Evolutionary conservation across 2,888 invertebrate genomes (phyloP).

Genomic region (Ophion ellenae): DNA sequence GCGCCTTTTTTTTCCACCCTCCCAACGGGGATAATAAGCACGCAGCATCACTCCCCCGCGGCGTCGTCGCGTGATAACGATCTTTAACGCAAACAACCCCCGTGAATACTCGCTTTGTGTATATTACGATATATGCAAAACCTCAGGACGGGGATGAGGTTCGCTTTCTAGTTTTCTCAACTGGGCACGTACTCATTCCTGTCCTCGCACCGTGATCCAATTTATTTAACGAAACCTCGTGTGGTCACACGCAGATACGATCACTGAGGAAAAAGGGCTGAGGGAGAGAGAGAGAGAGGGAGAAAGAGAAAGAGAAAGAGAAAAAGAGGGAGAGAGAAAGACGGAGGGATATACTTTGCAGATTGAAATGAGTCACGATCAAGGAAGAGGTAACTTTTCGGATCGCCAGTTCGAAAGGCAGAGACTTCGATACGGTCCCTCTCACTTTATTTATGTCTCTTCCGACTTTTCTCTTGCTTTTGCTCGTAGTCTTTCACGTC

Average conservation of each 20-base stretch:
- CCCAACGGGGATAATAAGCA: conserved; percentile 60
- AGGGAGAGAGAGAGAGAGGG: background rate
- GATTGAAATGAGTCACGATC: conserved; percentile 61
- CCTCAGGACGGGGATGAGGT: conserved; percentile 1
- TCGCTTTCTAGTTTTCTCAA: conserved; percentile 34
- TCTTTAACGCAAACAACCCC: conserved; percentile 66
- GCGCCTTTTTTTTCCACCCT: conserved; percentile 49
- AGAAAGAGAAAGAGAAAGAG: background rate
- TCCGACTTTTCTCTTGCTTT: background rate
- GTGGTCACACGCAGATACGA: conserved; percentile 40
- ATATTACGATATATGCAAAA: background rate
- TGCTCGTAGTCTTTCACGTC: background rate
- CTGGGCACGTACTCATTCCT: conserved; percentile 50
- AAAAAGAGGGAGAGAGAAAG: background rate
- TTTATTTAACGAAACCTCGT: conserved; percentile 58
- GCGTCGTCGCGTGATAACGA: conserved; percentile 57
- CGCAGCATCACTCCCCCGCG: conserved; percentile 56
- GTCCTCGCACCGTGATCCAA: conserved; percentile 53
- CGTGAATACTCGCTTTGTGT: conserved; percentile 12
- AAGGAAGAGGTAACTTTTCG: conserved; percentile 19
- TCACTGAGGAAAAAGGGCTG: conserved; percentile 5
- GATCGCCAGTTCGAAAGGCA: conserved; percentile 10
- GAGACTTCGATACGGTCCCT: conserved; percentile 1
- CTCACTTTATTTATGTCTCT: background rate
- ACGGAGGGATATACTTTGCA: conserved; percentile 24